Evolutionary conservation across 2,113 vertebrate genomes (phyloP), one percentile per base, ranked within the genome.

Genomic region (Baryphthengus martii): DNA sequence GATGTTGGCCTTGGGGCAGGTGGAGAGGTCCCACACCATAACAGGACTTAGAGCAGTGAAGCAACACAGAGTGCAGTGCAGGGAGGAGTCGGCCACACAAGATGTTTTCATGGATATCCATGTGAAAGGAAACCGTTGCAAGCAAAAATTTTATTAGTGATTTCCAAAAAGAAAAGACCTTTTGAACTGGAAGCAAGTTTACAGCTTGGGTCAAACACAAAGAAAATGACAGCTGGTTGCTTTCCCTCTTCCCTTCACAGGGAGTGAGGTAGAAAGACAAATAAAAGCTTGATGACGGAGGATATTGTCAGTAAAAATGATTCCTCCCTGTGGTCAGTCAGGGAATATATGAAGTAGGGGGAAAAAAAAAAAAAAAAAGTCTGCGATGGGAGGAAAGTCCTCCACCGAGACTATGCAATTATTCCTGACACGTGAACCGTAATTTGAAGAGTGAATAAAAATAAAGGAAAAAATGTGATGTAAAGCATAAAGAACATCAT

Each of bases 311-410:
- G 79, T 56, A 93, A 84, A 91, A 59, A 77, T 16, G 7, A 96
- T 92, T 94, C 90, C 83, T 96, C 83, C 85, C 73, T 35, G 76
- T 89, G 88, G 93, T 78, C 72, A 90, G 35, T 45, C 40, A 85
- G 24, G 31, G 76, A 94, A 95, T 2, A 67, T 6, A 42, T 3
- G 5, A 75, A 75, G 4, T n/a, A 17, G 31, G 55, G 28, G 49
- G 28, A 5, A 29, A 56, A 56, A n/a, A n/a, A 56, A 2, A 33
- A 39, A 19, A 23, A 29, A 17, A n/a, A n/a, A 18, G 20, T 13
- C 19, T 33, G 28, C 58, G 72, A 61, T 21, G 5, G 33, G 15
- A 86, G 17, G 3, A 65, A 83, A 83, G n/a, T 44, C 45, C 33
- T 66, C 7, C 49, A n/a, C 33, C 40, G 47, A 88, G 15, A 47